Percentiles rank a stretch among this genome's conserved stretches.
phyloP scores from a whole-genome alignment of 2,797 vertebrate species.

The Pipistrellus pipistrellus region DNA sequence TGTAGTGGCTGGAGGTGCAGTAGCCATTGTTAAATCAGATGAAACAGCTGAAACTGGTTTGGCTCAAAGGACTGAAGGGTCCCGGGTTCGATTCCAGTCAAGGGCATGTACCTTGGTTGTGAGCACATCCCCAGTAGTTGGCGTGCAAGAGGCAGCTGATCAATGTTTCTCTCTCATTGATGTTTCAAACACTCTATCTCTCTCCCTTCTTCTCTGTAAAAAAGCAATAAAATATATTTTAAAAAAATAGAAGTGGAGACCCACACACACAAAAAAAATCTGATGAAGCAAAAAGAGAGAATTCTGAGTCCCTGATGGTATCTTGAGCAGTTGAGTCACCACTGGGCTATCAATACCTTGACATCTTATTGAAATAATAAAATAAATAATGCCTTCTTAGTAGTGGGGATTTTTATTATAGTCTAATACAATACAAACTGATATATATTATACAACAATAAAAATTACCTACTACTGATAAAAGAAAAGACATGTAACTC shows the following conservation, averaged over 20 bases:
- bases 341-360: not conserved
- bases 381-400: not conserved
- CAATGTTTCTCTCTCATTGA: too few relatives aligned
- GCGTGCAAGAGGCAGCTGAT: too few relatives aligned
- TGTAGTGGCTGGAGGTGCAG: not conserved
- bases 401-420: not conserved
- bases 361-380: not conserved
- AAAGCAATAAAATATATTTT: too few relatives aligned
- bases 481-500: not conserved
- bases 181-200: too few relatives aligned
- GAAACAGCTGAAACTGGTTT: not conserved
- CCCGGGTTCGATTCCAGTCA: too few relatives aligned
- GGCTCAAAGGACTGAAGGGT: too few relatives aligned
- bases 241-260: too few relatives aligned
- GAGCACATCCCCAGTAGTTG: too few relatives aligned
- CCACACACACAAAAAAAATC: too few relatives aligned
- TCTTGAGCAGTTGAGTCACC: not conserved
- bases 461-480: not conserved
- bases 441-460: not conserved
- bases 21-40: not conserved
- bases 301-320: not conserved
- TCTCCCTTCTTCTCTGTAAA: too few relatives aligned
- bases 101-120: too few relatives aligned
- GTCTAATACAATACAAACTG: slow-evolving; percentile 6
- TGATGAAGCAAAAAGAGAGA: not conserved